Evolutionary conservation across 2,888 invertebrate species (phyloP).

Genomic region (Graphium colonna): DNA sequence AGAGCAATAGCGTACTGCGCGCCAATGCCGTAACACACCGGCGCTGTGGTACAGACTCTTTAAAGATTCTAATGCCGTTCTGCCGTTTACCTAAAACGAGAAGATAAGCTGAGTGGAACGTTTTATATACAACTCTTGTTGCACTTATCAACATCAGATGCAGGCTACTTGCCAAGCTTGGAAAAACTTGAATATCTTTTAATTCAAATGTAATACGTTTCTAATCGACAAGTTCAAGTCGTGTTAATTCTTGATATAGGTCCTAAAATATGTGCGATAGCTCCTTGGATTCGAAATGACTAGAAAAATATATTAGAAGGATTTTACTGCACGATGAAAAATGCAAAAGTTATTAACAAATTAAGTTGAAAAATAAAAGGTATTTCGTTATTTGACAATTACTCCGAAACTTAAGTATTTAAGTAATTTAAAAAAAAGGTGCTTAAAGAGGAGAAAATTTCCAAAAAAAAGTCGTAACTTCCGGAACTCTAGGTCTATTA

Average conservation of each 20-base stretch:
- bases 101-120: too few relatives aligned
- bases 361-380: constrained; percentile 2
- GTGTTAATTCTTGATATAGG: neutral
- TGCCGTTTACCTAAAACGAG: constrained; percentile 59
- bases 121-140: too few relatives aligned
- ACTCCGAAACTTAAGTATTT: neutral
- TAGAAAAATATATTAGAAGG: neutral
- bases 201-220: too few relatives aligned
- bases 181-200: too few relatives aligned
- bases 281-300: neutral
- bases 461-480: neutral
- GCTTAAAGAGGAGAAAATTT: neutral
- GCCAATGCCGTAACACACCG: constrained; percentile 93
- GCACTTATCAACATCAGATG: too few relatives aligned
- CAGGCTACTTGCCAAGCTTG: too few relatives aligned
- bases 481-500: neutral
- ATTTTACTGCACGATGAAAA: neutral
- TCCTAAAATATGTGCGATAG: constrained; percentile 1
- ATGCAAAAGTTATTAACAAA: neutral
- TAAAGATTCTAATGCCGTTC: constrained; percentile 84
- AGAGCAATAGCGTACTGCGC: constrained; percentile 96
- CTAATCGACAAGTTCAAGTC: neutral
- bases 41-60: constrained; percentile 88
- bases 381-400: neutral
- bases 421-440: neutral